Evolutionary conservation across 2,888 invertebrate species (phyloP).

Genomic region (Perizoma affinitatum): DNA sequence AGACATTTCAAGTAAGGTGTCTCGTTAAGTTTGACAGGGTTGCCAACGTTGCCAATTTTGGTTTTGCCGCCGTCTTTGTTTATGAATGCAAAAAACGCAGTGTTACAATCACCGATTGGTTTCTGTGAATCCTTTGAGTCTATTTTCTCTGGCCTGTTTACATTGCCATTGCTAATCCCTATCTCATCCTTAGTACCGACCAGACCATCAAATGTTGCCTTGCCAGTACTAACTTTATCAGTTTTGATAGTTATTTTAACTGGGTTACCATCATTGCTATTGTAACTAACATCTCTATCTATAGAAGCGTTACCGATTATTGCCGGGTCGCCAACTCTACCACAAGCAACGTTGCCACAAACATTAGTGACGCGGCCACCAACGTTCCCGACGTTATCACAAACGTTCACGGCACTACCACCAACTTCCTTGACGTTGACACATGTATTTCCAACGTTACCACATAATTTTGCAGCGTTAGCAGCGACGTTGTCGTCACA

Average conservation of each 20-base stretch:
- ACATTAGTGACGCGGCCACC: neutral
- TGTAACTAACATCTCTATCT: neutral
- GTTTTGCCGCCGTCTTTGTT: conserved; percentile 12
- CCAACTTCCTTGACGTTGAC: neutral
- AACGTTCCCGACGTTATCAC: neutral
- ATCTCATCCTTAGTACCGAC: conserved; percentile 1
- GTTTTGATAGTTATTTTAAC: neutral
- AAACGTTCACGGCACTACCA: neutral
- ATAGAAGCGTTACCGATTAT: conserved; percentile 2
- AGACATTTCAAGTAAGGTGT: conserved; percentile 11
- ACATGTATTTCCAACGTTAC: neutral
- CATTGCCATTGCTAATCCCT: conserved; percentile 9
- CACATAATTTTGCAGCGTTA: too few species aligned
- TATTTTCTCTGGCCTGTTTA: neutral
- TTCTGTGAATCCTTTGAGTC: conserved; percentile 5
- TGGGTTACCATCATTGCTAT: neutral
- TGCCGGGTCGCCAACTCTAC: conserved; percentile 1
- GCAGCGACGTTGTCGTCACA: neutral
- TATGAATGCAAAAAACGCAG: conserved; percentile 1
- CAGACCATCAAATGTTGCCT: neutral
- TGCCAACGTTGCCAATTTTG: conserved; percentile 25
- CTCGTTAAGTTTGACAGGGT: neutral
- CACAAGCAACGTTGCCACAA: neutral
- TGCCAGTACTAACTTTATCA: neutral
- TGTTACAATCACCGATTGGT: conserved; percentile 3